Evolutionary conservation across 2,797 vertebrate species (phyloP).

Genomic region (Anguilla pacifica): DNA sequence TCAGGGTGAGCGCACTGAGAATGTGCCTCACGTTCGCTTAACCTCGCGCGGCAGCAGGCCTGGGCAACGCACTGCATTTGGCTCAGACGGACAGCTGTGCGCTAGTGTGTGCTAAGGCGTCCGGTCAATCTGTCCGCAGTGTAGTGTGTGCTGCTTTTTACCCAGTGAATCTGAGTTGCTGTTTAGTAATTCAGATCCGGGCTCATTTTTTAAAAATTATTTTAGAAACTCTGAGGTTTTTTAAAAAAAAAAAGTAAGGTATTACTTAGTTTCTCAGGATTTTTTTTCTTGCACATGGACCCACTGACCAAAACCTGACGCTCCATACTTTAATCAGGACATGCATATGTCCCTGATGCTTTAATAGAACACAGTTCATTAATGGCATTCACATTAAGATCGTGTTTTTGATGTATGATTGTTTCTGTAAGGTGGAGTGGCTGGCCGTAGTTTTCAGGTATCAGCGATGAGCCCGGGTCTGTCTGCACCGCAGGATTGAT

Average conservation of each 20-base stretch:
- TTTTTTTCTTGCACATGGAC: not conserved
- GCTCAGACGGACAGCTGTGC: not conserved
- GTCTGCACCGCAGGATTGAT: not conserved
- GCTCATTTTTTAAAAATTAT: too few relatives aligned
- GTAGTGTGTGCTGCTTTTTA: not conserved
- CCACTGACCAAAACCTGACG: not conserved
- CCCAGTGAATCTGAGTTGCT: not conserved
- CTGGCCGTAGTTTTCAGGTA: not conserved
- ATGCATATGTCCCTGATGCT: not conserved
- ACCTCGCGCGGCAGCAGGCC: not conserved
- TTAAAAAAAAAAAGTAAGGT: not conserved
- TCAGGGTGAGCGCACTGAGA: not conserved
- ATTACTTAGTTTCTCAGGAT: not conserved
- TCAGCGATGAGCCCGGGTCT: not conserved
- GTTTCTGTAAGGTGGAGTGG: not conserved
- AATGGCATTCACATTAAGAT: not conserved
- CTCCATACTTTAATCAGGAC: not conserved
- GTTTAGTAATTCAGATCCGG: too few relatives aligned
- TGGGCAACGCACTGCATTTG: not conserved
- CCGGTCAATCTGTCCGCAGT: not conserved
- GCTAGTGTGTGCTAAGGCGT: not conserved
- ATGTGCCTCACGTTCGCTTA: not conserved
- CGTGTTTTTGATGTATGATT: not conserved
- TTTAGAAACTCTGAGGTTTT: not conserved
- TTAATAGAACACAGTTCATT: not conserved